Evolutionary conservation across 1,140 invertebrate genomes (phyloP), one percentile per base, ranked within the genome.

Genomic region (Lutraria rhynchaena): DNA sequence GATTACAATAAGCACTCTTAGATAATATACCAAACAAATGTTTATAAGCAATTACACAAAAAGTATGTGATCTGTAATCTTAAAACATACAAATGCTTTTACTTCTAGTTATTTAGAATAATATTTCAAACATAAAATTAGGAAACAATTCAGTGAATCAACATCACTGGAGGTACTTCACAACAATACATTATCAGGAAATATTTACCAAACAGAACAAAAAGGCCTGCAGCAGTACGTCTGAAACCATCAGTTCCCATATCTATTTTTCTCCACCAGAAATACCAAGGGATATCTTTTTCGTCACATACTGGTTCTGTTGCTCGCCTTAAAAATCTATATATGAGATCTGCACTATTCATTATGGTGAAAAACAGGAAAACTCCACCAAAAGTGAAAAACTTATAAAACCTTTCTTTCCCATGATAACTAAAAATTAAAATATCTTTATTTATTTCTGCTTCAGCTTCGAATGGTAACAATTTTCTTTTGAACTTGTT

Each of bases 191-290:
- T n/a, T n/a, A n/a, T n/a, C 19, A 53, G 24, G 3, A 63, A 33
- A 71, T 53, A 58, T 35, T 24, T 37, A 73, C 69, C 69, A 73
- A 57, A 73, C 1, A 35, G 13, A 3, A 24, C 1, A 15, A 55
- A 7, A 44, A 57, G 19, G 13, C 31, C 31, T 15, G 35, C 27
- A 49, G 31, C 29, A 3, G 31, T 22, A 46, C 24, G 24, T 49
- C 15, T 46, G 1, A 60, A 7, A n/a, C 17, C 19, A 0, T 61
- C 31, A 31, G 44, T 27, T 29, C 29, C 37, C 46, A 63, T 31
- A 60, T 75, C 31, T 4, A 73, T 15, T 13, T 57, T n/a, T 58
- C 22, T 73, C 69, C 69, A 73, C 69, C 69, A 73, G 15, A n/a
- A 46, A 67, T 67, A 55, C 51, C 33, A 55, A 53, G 69, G 55